Evolutionary conservation across 2,888 invertebrate species (phyloP).

Genomic region (Acronicta aceris): DNA sequence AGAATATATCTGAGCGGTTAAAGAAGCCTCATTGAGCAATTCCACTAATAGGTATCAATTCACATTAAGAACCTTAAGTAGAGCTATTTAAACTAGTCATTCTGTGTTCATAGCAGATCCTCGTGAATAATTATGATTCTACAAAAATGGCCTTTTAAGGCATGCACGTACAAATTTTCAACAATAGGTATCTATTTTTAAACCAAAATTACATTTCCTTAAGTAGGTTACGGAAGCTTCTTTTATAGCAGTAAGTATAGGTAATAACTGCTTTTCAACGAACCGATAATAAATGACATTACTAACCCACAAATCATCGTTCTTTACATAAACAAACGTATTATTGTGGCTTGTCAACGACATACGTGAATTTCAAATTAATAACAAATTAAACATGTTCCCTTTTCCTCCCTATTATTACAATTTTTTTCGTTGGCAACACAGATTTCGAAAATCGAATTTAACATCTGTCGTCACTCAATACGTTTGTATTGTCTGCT

Average conservation of each 20-base stretch:
- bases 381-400: slow-evolving; percentile 45
- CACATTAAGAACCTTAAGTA: too few relatives aligned
- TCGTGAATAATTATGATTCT: too few relatives aligned
- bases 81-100: too few relatives aligned
- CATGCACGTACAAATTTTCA: too few relatives aligned
- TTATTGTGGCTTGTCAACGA: slow-evolving; percentile 65
- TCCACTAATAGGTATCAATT: too few relatives aligned
- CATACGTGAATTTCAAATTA: slow-evolving; percentile 57
- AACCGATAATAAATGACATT: slow-evolving; percentile 52
- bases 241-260: slow-evolving; percentile 11
- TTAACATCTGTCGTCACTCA: slow-evolving; percentile 83
- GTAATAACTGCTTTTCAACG: slow-evolving; percentile 24
- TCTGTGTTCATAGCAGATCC: too few relatives aligned
- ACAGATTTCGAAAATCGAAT: slow-evolving; percentile 79
- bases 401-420: slow-evolving; percentile 70
- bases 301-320: slow-evolving; percentile 51
- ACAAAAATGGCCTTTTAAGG: too few relatives aligned
- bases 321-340: slow-evolving; percentile 54
- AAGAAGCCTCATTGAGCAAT: too few relatives aligned
- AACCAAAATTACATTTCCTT: not conserved
- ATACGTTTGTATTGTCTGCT: slow-evolving; percentile 75
- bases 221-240: slow-evolving; percentile 39
- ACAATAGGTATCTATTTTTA: too few relatives aligned
- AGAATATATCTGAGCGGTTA: too few relatives aligned
- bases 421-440: slow-evolving; percentile 70